A percentile compares a stretch with the other conserved stretches of the same genome.
These are phyloP conservation scores for Gymnobelideus leadbeateri DNA, from an alignment of 2,113 vertebrate species.

Conservation along the genomic window DNA sequence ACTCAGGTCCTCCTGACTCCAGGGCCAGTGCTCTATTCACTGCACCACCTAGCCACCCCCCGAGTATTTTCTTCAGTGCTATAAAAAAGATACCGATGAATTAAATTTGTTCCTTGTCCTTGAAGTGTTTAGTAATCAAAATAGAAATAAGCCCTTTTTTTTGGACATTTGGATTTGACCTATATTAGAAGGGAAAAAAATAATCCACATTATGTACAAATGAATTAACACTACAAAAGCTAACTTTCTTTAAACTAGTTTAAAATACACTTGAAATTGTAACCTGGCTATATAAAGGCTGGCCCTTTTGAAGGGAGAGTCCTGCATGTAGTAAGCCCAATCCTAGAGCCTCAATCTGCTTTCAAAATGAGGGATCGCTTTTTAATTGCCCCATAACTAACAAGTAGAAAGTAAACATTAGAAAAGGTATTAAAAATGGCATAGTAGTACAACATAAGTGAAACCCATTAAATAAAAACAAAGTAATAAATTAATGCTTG, in stretches of 20 bases:
- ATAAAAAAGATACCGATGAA: not conserved
- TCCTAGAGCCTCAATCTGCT: not conserved
- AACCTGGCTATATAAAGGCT: not conserved
- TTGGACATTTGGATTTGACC: not conserved
- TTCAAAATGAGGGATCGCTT: not conserved
- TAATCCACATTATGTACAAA: slow-evolving; percentile 30
- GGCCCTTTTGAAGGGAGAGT: not conserved
- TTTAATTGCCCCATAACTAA: slow-evolving; percentile 14
- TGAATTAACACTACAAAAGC: not conserved
- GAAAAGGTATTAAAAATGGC: not conserved
- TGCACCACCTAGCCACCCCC: too few relatives aligned
- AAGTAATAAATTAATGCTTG: slow-evolving; percentile 14
- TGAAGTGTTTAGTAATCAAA: slow-evolving; percentile 19
- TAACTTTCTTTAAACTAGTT: not conserved
- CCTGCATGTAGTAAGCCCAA: not conserved
- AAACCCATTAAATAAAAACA: slow-evolving; percentile 16
- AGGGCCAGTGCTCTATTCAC: too few relatives aligned
- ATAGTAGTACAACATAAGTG: slow-evolving; percentile 15
- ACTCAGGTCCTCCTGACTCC: too few relatives aligned
- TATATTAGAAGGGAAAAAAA: not conserved
- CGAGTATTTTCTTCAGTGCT: not conserved
- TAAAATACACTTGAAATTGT: not conserved
- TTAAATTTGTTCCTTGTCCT: slow-evolving; percentile 16
- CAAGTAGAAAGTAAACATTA: slow-evolving; percentile 26
- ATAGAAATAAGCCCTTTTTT: not conserved